These are phyloP conservation scores for Chrysodeixis includens DNA, from an alignment of 2,888 invertebrate genomes.

Conservation along the genomic window DNA sequence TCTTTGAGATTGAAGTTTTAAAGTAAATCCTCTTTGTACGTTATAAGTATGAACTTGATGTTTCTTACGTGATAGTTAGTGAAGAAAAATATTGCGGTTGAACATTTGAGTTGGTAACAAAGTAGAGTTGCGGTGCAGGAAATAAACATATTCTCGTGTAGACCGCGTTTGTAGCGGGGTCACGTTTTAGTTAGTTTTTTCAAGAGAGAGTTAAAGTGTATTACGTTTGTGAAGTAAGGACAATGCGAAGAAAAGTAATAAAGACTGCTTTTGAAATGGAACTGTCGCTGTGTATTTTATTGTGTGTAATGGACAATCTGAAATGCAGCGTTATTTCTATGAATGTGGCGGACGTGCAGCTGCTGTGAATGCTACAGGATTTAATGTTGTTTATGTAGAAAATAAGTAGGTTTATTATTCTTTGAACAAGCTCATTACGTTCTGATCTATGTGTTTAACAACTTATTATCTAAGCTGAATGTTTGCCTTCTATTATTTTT, in stretches of 20 bases:
- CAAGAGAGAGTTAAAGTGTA: conserved; percentile 18
- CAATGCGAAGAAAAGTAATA: conserved; percentile 35
- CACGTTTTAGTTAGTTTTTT: conserved; percentile 37
- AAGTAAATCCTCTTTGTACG: conserved; percentile 50
- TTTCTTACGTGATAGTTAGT: conserved; percentile 48
- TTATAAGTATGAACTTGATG: conserved; percentile 48
- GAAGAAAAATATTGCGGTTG: conserved; percentile 40
- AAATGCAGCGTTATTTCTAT: conserved; percentile 3
- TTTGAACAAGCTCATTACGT: not conserved
- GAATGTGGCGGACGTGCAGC: not conserved
- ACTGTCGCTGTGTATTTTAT: conserved; percentile 14
- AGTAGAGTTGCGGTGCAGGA: conserved; percentile 27
- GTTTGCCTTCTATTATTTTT: no score
- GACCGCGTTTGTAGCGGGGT: conserved; percentile 32
- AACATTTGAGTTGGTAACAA: conserved; percentile 41
- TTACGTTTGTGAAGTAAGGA: conserved; percentile 28
- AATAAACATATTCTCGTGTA: conserved; percentile 46
- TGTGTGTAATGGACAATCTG: conserved; percentile 4
- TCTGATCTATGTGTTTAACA: not conserved
- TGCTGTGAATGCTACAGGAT: not conserved
- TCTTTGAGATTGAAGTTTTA: conserved; percentile 64
- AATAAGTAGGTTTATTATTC: not conserved
- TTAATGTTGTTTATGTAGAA: not conserved
- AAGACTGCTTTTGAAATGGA: conserved; percentile 11
- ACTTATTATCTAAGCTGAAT: no score